phyloP scores from a whole-genome alignment of 2,797 vertebrate species.

The Typhlichthys subterraneus region DNA sequence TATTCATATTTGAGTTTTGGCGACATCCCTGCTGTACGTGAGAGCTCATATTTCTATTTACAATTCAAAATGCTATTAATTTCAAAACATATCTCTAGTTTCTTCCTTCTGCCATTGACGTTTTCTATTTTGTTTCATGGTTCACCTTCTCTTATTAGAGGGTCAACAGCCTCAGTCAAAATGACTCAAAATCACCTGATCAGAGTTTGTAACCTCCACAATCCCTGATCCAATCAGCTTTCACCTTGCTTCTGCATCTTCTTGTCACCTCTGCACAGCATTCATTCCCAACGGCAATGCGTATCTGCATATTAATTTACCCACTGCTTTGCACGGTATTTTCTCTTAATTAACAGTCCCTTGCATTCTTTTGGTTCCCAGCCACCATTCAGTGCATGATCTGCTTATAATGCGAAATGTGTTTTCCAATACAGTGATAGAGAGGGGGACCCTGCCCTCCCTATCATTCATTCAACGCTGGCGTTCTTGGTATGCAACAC shows the following conservation, averaged over 20 bases:
- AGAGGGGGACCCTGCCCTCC: slow-evolving; percentile 34
- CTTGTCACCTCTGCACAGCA: slow-evolving; percentile 34
- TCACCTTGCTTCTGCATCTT: slow-evolving; percentile 54
- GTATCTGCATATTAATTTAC: slow-evolving; percentile 64
- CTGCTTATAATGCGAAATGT: slow-evolving; percentile 69
- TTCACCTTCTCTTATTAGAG: slow-evolving; percentile 38
- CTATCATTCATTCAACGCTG: slow-evolving; percentile 16
- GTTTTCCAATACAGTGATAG: slow-evolving; percentile 56
- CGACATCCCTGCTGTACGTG: no score
- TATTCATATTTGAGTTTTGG: no score
- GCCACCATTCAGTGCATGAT: slow-evolving; percentile 62
- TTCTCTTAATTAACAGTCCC: slow-evolving; percentile 52
- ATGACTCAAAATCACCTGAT: slow-evolving; percentile 57
- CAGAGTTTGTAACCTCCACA: slow-evolving; percentile 36
- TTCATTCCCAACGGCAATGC: slow-evolving; percentile 40
- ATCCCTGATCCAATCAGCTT: slow-evolving; percentile 50
- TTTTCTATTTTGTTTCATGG: slow-evolving; percentile 8
- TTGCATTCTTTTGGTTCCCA: slow-evolving; percentile 49
- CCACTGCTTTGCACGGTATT: slow-evolving; percentile 55
- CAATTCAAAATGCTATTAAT: no score
- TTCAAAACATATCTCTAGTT: no score
- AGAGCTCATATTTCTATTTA: no score
- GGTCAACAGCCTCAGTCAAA: slow-evolving; percentile 43
- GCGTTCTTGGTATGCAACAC: slow-evolving; percentile 53
- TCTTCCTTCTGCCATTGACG: no score